Percentiles rank a stretch among this genome's conserved stretches.
These are phyloP conservation scores for Channa argus DNA, from an alignment of 2,113 vertebrate species.

Conservation along the genomic window DNA sequence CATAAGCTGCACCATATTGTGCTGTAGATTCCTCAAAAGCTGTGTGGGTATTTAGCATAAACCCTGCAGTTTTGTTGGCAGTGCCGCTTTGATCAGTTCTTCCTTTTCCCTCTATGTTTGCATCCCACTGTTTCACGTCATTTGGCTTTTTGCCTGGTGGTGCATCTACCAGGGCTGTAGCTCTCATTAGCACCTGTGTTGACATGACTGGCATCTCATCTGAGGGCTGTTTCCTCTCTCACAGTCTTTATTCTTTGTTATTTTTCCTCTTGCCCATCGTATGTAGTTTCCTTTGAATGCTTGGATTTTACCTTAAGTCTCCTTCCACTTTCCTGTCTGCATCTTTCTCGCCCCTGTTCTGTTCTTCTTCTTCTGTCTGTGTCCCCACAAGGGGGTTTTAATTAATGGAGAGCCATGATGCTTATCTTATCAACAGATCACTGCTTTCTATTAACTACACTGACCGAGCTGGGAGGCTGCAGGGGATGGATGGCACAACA, in stretches of 20 bases:
- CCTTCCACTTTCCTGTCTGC: conserved; percentile 20
- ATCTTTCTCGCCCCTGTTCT: conserved; percentile 33
- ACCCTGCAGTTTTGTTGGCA: conserved; percentile 35
- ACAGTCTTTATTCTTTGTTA: conserved; percentile 4
- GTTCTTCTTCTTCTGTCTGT: conserved; percentile 37
- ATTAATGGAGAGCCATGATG: conserved; percentile 80
- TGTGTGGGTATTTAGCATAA: conserved; percentile 43
- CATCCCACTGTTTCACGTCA: conserved; percentile 53
- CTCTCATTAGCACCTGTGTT: conserved; percentile 70
- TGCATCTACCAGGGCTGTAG: conserved; percentile 43
- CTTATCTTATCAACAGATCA: conserved; percentile 83
- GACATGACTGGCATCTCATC: conserved; percentile 66
- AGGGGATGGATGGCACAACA: conserved; percentile 58
- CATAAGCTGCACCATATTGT: conserved; percentile 14
- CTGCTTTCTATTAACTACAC: conserved; percentile 77
- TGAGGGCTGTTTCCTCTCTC: conserved; percentile 43
- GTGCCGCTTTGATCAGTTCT: conserved; percentile 54
- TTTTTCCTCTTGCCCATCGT: conserved; percentile 13
- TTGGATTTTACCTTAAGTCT: conserved; percentile 9
- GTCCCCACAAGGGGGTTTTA: conserved; percentile 74
- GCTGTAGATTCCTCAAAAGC: conserved; percentile 33
- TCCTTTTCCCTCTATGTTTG: conserved; percentile 36
- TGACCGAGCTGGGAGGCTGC: conserved; percentile 65
- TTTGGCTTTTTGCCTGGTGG: conserved; percentile 41
- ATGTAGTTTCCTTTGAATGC: conserved; percentile 16